Conservation (phyloP, 2,888 invertebrate genomes). For the Drosophila anceps region DNA sequence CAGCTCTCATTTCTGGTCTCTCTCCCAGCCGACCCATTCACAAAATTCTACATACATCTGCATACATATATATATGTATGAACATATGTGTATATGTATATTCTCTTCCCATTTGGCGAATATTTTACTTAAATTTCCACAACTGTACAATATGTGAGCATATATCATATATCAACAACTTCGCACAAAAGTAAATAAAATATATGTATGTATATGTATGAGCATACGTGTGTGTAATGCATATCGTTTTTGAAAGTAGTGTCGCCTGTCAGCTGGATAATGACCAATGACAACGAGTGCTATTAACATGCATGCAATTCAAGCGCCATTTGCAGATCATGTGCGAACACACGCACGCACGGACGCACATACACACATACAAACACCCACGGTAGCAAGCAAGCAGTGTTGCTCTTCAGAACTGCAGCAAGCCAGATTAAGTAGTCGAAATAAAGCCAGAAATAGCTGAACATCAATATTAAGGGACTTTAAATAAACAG, state of each 20-base stretch:
- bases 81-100: no score
- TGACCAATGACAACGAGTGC: slow-evolving; percentile 41
- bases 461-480: no score
- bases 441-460: no score
- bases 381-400: slow-evolving; percentile 36
- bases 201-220: no score
- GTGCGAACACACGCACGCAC: slow-evolving; percentile 30
- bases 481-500: no score
- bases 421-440: no score
- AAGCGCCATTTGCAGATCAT: slow-evolving; percentile 53
- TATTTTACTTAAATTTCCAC: slow-evolving; percentile 25
- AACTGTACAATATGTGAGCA: slow-evolving; percentile 2
- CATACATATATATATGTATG: no score
- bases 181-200: slow-evolving; percentile 1
- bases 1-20: slow-evolving; percentile 38
- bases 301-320: slow-evolving; percentile 58
- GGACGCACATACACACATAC: background rate
- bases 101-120: slow-evolving; percentile 17
- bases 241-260: slow-evolving; percentile 31
- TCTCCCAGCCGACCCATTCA: slow-evolving; percentile 42
- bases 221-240: background rate
- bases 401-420: no score
- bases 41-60: slow-evolving; percentile 15
- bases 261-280: slow-evolving; percentile 51
- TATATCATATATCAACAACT: slow-evolving; percentile 39